These are phyloP conservation scores for Triops cancriformis DNA, from an alignment of 1,140 invertebrate genomes.

Conservation along the genomic window DNA sequence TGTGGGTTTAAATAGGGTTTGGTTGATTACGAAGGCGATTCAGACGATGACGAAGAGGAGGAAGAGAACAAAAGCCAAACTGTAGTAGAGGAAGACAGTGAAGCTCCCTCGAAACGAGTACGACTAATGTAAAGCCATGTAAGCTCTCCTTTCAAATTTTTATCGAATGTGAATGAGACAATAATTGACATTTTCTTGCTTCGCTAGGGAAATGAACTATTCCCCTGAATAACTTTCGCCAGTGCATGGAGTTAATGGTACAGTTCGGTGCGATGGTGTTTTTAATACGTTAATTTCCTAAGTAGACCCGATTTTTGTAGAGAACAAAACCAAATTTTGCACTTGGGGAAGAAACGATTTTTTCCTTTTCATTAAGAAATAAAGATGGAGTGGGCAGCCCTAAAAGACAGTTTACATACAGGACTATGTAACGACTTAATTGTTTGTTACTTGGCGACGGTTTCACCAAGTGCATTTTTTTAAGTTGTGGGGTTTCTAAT, in stretches of 20 bases:
- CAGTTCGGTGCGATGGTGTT: neutral
- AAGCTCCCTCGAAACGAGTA: constrained; percentile 19
- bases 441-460: neutral
- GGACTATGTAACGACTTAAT: neutral
- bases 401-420: neutral
- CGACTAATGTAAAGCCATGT: constrained; percentile 15
- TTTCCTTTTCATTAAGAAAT: neutral
- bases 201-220: neutral
- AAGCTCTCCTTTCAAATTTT: neutral
- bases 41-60: constrained; percentile 41
- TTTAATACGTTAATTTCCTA: neutral
- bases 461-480: neutral
- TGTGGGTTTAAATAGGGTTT: constrained; percentile 37
- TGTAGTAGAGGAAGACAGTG: neutral
- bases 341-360: neutral
- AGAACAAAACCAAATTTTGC: neutral
- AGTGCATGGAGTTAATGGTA: neutral
- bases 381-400: neutral
- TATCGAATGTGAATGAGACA: neutral
- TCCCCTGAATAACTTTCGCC: neutral
- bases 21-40: constrained; percentile 46
- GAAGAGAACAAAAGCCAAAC: neutral
- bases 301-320: neutral
- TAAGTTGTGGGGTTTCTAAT: neutral
- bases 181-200: neutral